These are phyloP conservation scores for Sarcophaga bullata DNA, from an alignment of 1,140 invertebrate species.

Conservation along the genomic window DNA sequence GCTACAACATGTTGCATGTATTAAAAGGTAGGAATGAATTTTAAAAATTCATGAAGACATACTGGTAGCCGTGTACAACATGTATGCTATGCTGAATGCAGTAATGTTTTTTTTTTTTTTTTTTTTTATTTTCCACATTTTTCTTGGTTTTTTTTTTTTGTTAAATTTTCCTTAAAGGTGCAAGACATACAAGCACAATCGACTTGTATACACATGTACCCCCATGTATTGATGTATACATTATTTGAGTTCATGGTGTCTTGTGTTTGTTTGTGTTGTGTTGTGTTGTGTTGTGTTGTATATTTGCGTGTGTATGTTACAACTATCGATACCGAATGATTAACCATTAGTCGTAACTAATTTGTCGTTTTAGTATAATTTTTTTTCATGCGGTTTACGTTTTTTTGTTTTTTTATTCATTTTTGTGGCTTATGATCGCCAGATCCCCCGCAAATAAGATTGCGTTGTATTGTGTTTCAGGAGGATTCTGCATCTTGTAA, in stretches of 20 bases:
- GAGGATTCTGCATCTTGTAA: conserved; percentile 3
- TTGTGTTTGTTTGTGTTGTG: not conserved
- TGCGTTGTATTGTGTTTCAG: not conserved
- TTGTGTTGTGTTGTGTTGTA: too few relatives aligned
- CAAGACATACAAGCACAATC: not conserved
- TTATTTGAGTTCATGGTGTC: not conserved
- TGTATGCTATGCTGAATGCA: not conserved
- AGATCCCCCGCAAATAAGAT: conserved; percentile 9
- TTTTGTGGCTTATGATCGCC: not conserved
- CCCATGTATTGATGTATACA: not conserved
- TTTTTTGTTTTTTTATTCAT: not conserved
- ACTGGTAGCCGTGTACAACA: not conserved
- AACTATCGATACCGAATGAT: not conserved
- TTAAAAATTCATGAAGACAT: conserved; percentile 15
- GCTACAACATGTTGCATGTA: not conserved
- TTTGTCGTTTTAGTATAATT: conserved; percentile 15
- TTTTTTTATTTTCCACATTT: not conserved
- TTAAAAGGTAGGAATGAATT: not conserved
- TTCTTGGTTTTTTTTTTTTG: not conserved
- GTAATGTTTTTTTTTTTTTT: not conserved
- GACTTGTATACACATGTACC: not conserved
- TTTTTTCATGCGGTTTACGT: not conserved
- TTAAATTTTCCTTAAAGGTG: not conserved
- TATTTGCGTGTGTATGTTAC: not conserved
- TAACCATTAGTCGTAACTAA: conserved; percentile 14